Evolutionary conservation across 1,140 invertebrate genomes (phyloP).

Genomic region (Drosophila pectinifera): DNA sequence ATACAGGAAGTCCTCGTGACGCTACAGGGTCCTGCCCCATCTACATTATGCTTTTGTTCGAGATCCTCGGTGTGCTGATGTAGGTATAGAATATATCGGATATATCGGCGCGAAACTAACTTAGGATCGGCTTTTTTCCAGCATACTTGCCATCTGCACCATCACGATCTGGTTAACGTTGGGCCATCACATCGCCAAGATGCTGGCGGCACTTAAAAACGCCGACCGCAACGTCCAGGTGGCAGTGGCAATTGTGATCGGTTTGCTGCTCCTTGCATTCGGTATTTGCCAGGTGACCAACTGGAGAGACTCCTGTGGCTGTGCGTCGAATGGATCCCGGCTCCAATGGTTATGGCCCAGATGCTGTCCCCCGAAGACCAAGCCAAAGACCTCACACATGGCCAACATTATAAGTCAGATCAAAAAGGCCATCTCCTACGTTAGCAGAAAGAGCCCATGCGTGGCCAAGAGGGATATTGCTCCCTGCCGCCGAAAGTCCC

Average conservation of each 20-base stretch:
- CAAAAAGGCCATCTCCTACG: not conserved
- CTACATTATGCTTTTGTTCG: too few relatives aligned
- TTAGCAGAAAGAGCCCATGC: not conserved
- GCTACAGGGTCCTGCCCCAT: too few relatives aligned
- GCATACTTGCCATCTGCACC: slow-evolving; percentile 69
- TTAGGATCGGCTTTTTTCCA: slow-evolving; percentile 1
- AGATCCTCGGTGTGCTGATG: too few relatives aligned
- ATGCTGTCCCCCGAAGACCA: not conserved
- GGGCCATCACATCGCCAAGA: slow-evolving; percentile 48
- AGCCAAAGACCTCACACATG: not conserved
- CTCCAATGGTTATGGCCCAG: not conserved
- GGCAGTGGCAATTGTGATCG: slow-evolving; percentile 38
- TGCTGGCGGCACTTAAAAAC: slow-evolving; percentile 50
- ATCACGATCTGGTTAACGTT: slow-evolving; percentile 67
- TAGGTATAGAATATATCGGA: too few relatives aligned
- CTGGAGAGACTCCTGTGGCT: slow-evolving; percentile 1
- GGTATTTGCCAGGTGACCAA: slow-evolving; percentile 45
- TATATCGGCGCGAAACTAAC: too few relatives aligned
- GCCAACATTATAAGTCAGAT: not conserved
- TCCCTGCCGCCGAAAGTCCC: not conserved
- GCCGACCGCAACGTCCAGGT: slow-evolving; percentile 63
- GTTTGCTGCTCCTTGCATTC: slow-evolving; percentile 51
- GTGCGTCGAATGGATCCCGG: not conserved
- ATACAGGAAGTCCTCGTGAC: too few relatives aligned
- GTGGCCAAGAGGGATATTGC: not conserved